Evolutionary conservation across 2,888 invertebrate species (phyloP).

Genomic region (Volucella bombylans): DNA sequence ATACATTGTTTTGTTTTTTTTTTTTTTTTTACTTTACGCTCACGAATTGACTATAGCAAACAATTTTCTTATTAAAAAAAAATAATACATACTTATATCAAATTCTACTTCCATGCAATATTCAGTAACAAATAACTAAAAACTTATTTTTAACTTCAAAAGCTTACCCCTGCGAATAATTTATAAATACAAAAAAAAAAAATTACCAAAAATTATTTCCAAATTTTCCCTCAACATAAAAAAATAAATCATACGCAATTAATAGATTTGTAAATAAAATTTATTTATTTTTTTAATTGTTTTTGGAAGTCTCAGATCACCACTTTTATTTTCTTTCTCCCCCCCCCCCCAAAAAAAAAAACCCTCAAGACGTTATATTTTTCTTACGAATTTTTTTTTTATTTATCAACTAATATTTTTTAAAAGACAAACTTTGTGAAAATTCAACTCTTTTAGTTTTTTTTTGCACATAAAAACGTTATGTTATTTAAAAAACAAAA

Average conservation of each 20-base stretch:
- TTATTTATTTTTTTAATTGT: constrained; percentile 5
- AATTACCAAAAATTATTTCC: constrained; percentile 10
- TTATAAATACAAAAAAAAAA: constrained; percentile 5
- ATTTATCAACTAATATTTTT: constrained; percentile 49
- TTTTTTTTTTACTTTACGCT: constrained; percentile 4
- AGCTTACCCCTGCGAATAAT: constrained; percentile 61
- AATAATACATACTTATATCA: not conserved
- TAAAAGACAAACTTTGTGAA: constrained; percentile 39
- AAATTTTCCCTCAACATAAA: constrained; percentile 17
- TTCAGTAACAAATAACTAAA: constrained; percentile 8
- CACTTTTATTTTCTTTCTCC: constrained; percentile 70
- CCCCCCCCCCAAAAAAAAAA: constrained; percentile 41
- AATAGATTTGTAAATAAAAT: not conserved
- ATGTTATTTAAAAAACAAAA: constrained; percentile 27
- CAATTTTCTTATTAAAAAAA: not conserved
- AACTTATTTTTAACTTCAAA: constrained; percentile 48
- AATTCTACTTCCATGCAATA: constrained; percentile 55
- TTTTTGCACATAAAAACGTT: constrained; percentile 49
- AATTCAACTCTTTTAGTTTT: constrained; percentile 49
- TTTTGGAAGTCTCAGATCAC: constrained; percentile 63
- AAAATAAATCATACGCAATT: constrained; percentile 31
- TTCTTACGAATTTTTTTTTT: constrained; percentile 54
- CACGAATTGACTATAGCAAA: constrained; percentile 7
- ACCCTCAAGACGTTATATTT: constrained; percentile 34
- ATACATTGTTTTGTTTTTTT: too few relatives aligned